Evolutionary conservation across 2,797 vertebrate species (phyloP).

Genomic region (Gambelia wislizenii): DNA sequence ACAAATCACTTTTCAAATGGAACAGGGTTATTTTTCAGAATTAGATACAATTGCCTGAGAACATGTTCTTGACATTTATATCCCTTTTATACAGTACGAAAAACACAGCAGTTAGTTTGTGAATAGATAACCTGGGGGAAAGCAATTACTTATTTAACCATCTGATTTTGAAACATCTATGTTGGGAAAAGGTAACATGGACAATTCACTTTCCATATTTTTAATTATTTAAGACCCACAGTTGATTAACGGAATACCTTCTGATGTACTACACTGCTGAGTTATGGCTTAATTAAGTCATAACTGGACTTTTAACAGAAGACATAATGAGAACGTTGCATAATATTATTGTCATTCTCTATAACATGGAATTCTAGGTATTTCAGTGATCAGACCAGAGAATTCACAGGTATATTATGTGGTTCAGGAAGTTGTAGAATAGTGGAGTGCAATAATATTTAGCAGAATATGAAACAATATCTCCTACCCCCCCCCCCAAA

Average conservation of each 20-base stretch:
- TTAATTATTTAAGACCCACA: constrained; percentile 24
- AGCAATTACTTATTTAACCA: constrained; percentile 27
- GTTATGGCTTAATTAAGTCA: constrained; percentile 17
- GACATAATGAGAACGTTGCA: not conserved
- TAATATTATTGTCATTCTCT: not conserved
- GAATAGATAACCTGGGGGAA: not conserved
- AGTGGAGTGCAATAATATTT: not conserved
- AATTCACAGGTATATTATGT: not conserved
- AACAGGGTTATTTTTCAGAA: not conserved
- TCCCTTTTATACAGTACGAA: not conserved
- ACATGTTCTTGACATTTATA: not conserved
- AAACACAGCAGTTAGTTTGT: not conserved
- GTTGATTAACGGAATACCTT: not conserved
- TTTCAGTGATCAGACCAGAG: not conserved
- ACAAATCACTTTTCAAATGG: not conserved
- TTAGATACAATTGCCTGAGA: not conserved
- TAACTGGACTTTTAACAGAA: not conserved
- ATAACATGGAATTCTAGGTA: not conserved
- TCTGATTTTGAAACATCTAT: not conserved
- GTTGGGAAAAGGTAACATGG: not conserved
- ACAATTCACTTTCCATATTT: not conserved
- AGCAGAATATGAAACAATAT: not conserved
- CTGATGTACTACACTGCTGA: not conserved
- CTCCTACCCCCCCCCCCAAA: not conserved
- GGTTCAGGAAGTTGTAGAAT: not conserved